Base-by-base conservation (phyloP, 2,888 invertebrate species). In the Apodemia mormo region DNA sequence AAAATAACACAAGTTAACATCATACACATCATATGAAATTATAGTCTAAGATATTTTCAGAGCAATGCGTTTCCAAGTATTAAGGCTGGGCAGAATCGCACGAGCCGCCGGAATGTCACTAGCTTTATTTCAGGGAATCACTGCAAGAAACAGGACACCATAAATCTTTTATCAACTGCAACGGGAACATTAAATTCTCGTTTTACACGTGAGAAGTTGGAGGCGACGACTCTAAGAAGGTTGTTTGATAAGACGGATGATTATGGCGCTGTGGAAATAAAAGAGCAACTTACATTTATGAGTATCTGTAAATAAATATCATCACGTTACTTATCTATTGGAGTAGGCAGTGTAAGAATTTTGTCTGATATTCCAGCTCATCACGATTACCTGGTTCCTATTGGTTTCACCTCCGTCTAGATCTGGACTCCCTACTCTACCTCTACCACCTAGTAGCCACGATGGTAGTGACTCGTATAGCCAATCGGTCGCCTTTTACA, bases 71-170 rank as follows among this genome's bases (percentile, higher is more conserved):
- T 81, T 81, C 81, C 68, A 64, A 74, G 80, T 77, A 81, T 72
- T 75, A 76, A 74, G 76, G 70, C 70, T 58, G 65, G 69, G 66
- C 69, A 54, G 67, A 72, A 69, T 74, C 73, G 67, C 52, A 22
- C 52, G n/a, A 54, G 22, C 65, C 40, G 75, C 72, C 71, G 76
- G 76, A 78, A 77, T 77, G 75, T 72, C 74, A 72, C 73, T 73
- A 72, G 70, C 70, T 71, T 70, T 70, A 67, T 66, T 82, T 81
- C 82, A 80, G 71, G 78, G 81, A 83, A 82, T 74, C 71, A 75
- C 70, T 79, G 80, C 79, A 80, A 70, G 76, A 72, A 75, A 78
- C 73, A 69, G 72, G 76, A 79, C 73, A 76, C 76, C 73, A 70
- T 72, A 12, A 49, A 66, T 49, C 68, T 65, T 70, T 69, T 54